Conservation (phyloP, 2,113 vertebrate species). For the Sula dactylatra region DNA sequence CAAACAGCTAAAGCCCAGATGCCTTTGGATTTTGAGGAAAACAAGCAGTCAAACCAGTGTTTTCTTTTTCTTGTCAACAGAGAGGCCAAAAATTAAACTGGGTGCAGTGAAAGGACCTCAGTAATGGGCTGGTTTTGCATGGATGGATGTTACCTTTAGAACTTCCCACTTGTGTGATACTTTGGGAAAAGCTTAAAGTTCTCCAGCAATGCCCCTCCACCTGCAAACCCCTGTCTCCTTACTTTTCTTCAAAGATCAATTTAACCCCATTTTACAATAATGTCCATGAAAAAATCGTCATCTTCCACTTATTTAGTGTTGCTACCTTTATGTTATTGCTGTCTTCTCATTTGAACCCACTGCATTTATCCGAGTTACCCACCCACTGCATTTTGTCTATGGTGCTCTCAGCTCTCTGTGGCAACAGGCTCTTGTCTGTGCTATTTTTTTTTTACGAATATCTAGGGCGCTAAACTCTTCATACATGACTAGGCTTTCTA, state of each 20-base stretch:
- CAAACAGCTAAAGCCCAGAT: not conserved
- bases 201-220: not conserved
- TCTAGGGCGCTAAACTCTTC: not conserved
- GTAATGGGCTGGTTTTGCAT: not conserved
- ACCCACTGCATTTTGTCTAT: not conserved
- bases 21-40: not conserved
- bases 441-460: not conserved
- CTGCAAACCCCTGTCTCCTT: not conserved
- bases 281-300: not conserved
- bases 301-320: not conserved
- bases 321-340: not conserved
- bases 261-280: not conserved
- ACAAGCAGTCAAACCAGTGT: not conserved
- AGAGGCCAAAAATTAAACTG: not conserved
- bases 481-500: not conserved
- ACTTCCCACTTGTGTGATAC: not conserved
- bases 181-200: not conserved
- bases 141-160: not conserved
- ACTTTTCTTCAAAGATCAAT: not conserved
- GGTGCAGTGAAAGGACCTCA: not conserved
- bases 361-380: not conserved
- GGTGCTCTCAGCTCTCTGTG: not conserved
- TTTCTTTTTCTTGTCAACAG: not conserved
- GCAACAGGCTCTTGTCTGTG: not conserved
- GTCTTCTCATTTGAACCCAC: not conserved